Base-by-base conservation (phyloP, 2,797 vertebrate genomes). In the Atherinosoma microstoma region DNA sequence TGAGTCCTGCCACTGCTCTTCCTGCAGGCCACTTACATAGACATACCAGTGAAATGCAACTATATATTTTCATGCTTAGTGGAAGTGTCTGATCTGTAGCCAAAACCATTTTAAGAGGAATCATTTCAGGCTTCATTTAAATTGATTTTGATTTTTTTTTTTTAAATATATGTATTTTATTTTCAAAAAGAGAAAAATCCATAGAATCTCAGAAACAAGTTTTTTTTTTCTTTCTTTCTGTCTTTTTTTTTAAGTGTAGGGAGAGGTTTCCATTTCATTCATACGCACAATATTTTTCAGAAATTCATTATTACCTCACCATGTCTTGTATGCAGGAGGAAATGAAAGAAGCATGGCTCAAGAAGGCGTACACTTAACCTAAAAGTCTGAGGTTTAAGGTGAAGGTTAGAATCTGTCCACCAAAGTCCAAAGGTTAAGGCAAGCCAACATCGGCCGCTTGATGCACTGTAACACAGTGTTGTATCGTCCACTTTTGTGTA, bases 1-100 rank as follows among this genome's bases (percentile, higher is more conserved):
- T 71, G 62, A n/a, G 20, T 75, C 47, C 66, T 54, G 49, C 76
- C 59, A 67, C 73, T 73, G 61, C 75, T 82, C 22, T 60, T 83
- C 61, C 76, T 84, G 63, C 71, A 64, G 30, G 67, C 64, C 51
- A 74, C 58, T 72, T 18, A 0, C 22, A 24, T 15, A 71, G 45
- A 34, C 32, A 27, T 73, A 61, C 38, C 61, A 27, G 20, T 32
- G 22, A 65, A 78, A 53, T 38, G 40, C 34, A 66, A 20, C 27
- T 78, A 35, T 67, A 30, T 30, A n/a, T 54, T n/a, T 51, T 64
- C 2, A 47, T 29, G 24, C 64, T 57, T 56, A 18, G 38, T 68
- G 47, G 54, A 73, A 71, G 27, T 30, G 56, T 78, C 67, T 35
- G 45, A 40, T 64, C 36, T 74, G 47, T 82, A 58, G 60, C 36